phyloP scores from a whole-genome alignment of 2,113 vertebrate species.

The Setophaga kirtlandii region DNA sequence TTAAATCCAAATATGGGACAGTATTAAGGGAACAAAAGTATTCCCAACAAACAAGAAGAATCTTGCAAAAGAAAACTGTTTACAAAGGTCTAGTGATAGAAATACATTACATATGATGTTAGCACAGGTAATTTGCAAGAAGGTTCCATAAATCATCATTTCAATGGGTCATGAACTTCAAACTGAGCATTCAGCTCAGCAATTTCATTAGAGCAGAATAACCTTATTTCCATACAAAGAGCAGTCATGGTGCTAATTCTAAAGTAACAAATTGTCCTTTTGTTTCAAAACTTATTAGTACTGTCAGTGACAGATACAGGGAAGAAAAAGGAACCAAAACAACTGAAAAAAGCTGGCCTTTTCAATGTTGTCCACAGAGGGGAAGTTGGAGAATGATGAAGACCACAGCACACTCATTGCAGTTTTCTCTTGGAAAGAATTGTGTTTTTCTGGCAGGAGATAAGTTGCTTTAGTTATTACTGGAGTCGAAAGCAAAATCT shows the following conservation, averaged over 20 bases:
- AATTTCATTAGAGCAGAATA: slow-evolving; percentile 45
- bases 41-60: neutral
- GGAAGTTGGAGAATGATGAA: neutral
- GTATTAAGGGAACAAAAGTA: neutral
- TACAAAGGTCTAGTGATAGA: slow-evolving; percentile 2
- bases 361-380: neutral
- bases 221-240: slow-evolving; percentile 49
- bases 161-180: slow-evolving; percentile 28
- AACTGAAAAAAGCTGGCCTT: neutral
- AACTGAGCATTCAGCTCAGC: slow-evolving; percentile 49
- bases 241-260: slow-evolving; percentile 34
- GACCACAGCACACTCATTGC: neutral
- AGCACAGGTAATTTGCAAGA: slow-evolving; percentile 15
- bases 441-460: neutral
- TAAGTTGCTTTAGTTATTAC: neutral
- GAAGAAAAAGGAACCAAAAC: neutral
- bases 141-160: slow-evolving; percentile 32
- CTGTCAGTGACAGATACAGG: neutral
- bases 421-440: slow-evolving; percentile 13
- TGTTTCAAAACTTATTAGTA: slow-evolving; percentile 5
- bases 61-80: neutral
- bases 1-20: neutral
- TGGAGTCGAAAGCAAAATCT: neutral
- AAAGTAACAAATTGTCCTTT: slow-evolving; percentile 44
- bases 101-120: neutral